phyloP scores from a whole-genome alignment of 1,140 invertebrate species.

The Macrobrachium nipponense region DNA sequence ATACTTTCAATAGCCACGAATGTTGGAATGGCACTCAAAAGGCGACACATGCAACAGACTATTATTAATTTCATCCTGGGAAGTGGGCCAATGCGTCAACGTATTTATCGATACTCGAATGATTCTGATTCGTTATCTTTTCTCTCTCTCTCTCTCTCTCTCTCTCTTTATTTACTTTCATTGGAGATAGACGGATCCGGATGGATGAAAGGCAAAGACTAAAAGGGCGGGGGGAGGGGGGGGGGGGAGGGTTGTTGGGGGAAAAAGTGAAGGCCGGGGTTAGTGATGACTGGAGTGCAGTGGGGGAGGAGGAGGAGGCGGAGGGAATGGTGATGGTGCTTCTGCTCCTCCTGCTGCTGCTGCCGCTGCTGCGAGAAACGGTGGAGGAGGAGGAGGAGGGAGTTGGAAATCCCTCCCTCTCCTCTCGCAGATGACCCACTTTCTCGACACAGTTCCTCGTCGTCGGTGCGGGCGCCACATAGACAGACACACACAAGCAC shows the following conservation, averaged over 20 bases:
- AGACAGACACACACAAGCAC: background rate
- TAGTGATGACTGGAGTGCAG: conserved; percentile 14
- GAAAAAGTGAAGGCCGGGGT: conserved; percentile 57
- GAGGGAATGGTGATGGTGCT: background rate
- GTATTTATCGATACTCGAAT: too few relatives aligned
- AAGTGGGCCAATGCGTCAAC: too few relatives aligned
- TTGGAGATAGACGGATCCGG: background rate
- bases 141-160: too few relatives aligned
- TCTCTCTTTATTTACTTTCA: background rate
- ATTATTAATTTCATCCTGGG: too few relatives aligned
- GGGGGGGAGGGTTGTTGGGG: conserved; percentile 11
- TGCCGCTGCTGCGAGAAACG: conserved; percentile 37
- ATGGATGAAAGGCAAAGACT: conserved; percentile 38
- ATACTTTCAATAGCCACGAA: too few relatives aligned
- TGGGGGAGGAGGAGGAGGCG: conserved; percentile 34
- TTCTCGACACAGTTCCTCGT: conserved; percentile 57
- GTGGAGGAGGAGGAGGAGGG: conserved; percentile 16
- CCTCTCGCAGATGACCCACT: conserved; percentile 56
- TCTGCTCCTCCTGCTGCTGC: conserved; percentile 18
- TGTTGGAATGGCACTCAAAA: too few relatives aligned
- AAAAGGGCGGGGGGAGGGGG: background rate
- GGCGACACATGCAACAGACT: too few relatives aligned
- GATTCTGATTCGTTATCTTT: too few relatives aligned
- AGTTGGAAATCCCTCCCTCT: background rate
- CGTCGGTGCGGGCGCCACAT: conserved; percentile 27